Evolutionary conservation across 2,888 invertebrate genomes (phyloP).

Genomic region (Pasiphila rectangulata): DNA sequence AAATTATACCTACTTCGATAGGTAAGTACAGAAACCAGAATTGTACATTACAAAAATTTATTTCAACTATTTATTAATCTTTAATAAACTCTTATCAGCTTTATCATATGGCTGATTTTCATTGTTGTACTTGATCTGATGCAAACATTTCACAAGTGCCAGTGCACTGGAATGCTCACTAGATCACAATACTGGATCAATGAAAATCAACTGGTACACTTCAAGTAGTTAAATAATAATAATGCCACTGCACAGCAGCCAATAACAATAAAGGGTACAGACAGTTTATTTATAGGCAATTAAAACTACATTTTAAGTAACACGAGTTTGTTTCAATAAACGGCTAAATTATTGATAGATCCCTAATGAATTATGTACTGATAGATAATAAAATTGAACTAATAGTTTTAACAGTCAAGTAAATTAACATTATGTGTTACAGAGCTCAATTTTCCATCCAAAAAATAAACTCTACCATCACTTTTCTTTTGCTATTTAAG

Average conservation of each 20-base stretch:
- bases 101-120: constrained; percentile 28
- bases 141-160: neutral
- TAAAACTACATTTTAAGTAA: constrained; percentile 61
- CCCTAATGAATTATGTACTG: constrained; percentile 25
- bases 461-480: constrained; percentile 1
- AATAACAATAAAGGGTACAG: constrained; percentile 27
- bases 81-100: constrained; percentile 58
- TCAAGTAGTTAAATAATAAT: constrained; percentile 38
- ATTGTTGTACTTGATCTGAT: neutral
- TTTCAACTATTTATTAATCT: constrained; percentile 62
- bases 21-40: constrained; percentile 4
- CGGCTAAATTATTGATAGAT: constrained; percentile 28
- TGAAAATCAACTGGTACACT: constrained; percentile 36
- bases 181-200: neutral
- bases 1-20: too few species aligned
- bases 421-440: neutral
- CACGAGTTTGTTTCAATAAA: constrained; percentile 42
- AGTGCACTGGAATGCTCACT: neutral
- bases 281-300: constrained; percentile 35
- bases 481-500: too few species aligned
- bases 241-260: constrained; percentile 34
- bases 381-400: constrained; percentile 21
- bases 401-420: constrained; percentile 16
- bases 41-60: constrained; percentile 69
- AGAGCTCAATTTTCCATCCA: neutral